Evolutionary conservation across 2,888 invertebrate genomes (phyloP).

Genomic region (Diploptera punctata): DNA sequence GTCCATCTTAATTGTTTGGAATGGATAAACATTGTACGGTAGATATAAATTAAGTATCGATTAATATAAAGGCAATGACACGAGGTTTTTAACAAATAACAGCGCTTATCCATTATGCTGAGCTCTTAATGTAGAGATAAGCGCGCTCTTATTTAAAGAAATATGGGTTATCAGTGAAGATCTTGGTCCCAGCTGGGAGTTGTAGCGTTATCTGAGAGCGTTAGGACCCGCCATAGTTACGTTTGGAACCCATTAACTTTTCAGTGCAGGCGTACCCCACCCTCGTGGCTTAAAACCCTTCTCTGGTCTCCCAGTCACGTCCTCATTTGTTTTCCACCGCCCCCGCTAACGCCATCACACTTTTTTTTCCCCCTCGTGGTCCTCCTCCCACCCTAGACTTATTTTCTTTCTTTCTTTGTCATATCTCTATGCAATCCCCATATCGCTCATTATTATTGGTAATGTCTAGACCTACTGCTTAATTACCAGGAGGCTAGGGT

Average conservation of each 20-base stretch:
- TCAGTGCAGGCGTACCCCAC: constrained; percentile 6
- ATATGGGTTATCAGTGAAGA: no score
- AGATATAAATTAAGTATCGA: no score
- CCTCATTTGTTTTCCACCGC: constrained; percentile 36
- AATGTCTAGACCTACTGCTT: constrained; percentile 1
- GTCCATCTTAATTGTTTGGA: no score
- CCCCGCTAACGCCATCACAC: constrained; percentile 13
- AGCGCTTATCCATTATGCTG: no score
- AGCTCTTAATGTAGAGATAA: no score
- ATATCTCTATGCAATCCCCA: not conserved
- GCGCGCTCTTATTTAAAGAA: no score
- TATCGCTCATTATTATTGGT: constrained; percentile 25
- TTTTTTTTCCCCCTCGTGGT: not conserved
- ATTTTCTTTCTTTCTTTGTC: not conserved
- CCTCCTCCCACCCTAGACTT: not conserved
- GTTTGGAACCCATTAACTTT: constrained; percentile 23
- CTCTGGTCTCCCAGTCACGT: constrained; percentile 34
- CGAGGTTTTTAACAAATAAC: no score
- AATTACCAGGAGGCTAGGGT: constrained; percentile 10
- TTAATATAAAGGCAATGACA: no score
- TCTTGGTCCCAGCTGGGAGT: no score
- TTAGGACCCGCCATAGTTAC: constrained; percentile 8
- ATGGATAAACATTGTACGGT: no score
- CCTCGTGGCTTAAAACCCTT: constrained; percentile 35
- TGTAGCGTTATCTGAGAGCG: not conserved